Evolutionary conservation across 2,888 invertebrate species (phyloP).

Genomic region (Campoplex nolae): DNA sequence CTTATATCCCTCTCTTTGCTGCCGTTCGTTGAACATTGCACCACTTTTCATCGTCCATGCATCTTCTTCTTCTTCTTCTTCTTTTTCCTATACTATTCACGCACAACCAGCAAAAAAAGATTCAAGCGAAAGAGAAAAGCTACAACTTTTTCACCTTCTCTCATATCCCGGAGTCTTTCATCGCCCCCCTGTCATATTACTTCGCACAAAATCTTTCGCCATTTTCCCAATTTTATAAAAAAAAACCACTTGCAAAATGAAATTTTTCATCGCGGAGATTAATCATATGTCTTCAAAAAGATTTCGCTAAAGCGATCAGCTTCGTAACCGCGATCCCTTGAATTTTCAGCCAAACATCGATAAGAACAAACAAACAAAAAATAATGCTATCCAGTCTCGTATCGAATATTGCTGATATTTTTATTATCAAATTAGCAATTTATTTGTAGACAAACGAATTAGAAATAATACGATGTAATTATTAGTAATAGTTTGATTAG

Average conservation of each 20-base stretch:
- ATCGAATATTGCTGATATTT: not conserved
- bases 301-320: no score
- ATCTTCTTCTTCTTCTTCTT: not conserved
- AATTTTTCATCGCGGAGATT: no score
- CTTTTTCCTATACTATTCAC: constrained; percentile 19
- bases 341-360: not conserved
- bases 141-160: constrained; percentile 35
- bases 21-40: constrained; percentile 21
- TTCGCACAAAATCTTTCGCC: not conserved
- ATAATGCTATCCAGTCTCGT: not conserved
- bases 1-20: constrained; percentile 20
- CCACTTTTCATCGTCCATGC: constrained; percentile 16
- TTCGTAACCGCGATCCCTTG: no score
- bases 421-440: not conserved
- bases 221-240: not conserved
- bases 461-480: not conserved
- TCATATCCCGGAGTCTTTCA: constrained; percentile 33
- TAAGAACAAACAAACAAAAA: not conserved
- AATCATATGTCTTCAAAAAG: not conserved
- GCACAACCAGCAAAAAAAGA: constrained; percentile 1
- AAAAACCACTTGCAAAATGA: not conserved
- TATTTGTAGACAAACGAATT: not conserved
- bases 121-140: constrained; percentile 6
- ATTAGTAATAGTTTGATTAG: constrained; percentile 33
- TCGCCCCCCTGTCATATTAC: not conserved